Evolutionary conservation across 2,888 invertebrate genomes (phyloP).

Genomic region (Latrodectus hesperus): DNA sequence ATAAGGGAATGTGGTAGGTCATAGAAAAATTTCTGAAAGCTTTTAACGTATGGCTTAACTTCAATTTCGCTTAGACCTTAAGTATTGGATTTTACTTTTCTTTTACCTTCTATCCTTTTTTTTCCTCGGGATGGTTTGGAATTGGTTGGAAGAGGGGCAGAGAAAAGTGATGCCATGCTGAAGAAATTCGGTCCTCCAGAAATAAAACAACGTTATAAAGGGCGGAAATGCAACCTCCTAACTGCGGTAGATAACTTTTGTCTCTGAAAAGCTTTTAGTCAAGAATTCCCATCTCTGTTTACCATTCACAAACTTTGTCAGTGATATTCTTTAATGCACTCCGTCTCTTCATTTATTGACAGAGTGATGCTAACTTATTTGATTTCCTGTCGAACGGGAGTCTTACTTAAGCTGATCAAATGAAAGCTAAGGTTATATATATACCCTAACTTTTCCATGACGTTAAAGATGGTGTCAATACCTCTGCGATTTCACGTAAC

Average conservation of each 20-base stretch:
- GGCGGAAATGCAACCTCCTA: slow-evolving; percentile 17
- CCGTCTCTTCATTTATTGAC: slow-evolving; percentile 11
- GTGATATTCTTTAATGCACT: slow-evolving; percentile 21
- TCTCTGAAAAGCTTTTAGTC: slow-evolving; percentile 35
- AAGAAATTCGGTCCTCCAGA: slow-evolving; percentile 9
- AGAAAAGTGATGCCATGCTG: too few relatives aligned
- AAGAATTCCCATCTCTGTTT: slow-evolving; percentile 19
- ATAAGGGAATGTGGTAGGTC: too few relatives aligned
- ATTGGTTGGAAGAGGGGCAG: too few relatives aligned
- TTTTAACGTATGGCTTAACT: slow-evolving; percentile 52
- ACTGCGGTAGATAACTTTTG: slow-evolving; percentile 35
- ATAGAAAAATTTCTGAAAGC: slow-evolving; percentile 39
- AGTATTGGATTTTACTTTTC: slow-evolving; percentile 42
- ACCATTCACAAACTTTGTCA: slow-evolving; percentile 28
- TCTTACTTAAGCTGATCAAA: too few relatives aligned
- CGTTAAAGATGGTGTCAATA: too few relatives aligned
- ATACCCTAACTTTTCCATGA: too few relatives aligned
- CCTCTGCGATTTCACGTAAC: too few relatives aligned
- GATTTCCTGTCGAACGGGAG: not conserved
- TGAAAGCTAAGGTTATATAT: too few relatives aligned
- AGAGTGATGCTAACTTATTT: not conserved
- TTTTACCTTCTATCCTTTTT: not conserved
- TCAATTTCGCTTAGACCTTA: slow-evolving; percentile 26
- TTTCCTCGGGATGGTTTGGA: too few relatives aligned
- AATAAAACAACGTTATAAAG: slow-evolving; percentile 21